These are phyloP conservation scores for Cepaea hortensis DNA, from an alignment of 2,888 invertebrate species.

Conservation along the genomic window DNA sequence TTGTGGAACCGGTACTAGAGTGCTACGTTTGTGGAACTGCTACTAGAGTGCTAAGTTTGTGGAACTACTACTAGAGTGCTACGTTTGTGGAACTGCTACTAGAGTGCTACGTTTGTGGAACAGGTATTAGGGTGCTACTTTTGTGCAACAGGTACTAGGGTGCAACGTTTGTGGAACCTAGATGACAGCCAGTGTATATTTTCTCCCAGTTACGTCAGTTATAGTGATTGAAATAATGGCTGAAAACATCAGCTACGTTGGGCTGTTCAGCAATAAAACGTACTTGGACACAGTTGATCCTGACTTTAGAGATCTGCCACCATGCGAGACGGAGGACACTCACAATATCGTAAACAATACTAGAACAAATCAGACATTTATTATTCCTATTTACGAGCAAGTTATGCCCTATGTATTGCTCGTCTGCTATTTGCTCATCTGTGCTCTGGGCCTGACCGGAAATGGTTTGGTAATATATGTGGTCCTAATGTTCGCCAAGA, in stretches of 20 bases:
- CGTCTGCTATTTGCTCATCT: conserved; percentile 63
- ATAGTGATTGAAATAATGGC: not conserved
- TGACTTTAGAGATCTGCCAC: conserved; percentile 26
- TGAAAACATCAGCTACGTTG: not conserved
- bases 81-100: too few relatives aligned
- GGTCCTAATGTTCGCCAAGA: conserved; percentile 74
- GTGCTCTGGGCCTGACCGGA: conserved; percentile 73
- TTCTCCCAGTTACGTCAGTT: too few relatives aligned
- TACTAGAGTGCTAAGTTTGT: too few relatives aligned
- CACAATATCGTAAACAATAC: not conserved
- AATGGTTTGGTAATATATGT: conserved; percentile 75
- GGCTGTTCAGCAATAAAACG: not conserved
- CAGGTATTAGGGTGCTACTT: too few relatives aligned
- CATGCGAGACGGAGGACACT: conserved; percentile 39
- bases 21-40: too few relatives aligned
- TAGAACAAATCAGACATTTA: conserved; percentile 12
- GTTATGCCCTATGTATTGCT: conserved; percentile 58
- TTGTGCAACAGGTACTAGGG: too few relatives aligned
- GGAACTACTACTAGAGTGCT: too few relatives aligned
- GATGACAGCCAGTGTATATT: too few relatives aligned
- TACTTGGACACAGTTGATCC: not conserved
- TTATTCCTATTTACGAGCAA: not conserved
- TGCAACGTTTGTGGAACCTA: too few relatives aligned
- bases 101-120: too few relatives aligned
- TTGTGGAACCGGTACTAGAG: too few relatives aligned